Evolutionary conservation across 2,113 vertebrate species (phyloP), one percentile per base, ranked within the genome.

Genomic region (Phalacrocorax aristotelis): DNA sequence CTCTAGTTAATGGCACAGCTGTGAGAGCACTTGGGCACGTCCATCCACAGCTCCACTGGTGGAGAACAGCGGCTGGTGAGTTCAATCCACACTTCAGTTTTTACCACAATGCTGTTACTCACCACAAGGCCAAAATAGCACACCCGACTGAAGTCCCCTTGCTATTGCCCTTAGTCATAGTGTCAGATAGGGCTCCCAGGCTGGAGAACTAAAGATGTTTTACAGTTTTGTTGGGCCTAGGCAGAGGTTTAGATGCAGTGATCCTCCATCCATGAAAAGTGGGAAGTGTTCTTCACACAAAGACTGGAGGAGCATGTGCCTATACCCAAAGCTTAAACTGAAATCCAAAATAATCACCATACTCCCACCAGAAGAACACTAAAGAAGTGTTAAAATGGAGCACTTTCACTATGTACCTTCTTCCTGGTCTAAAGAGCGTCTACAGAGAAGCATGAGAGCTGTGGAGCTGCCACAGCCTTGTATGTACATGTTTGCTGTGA

Each of bases 121-220:
- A 18, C n/a, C 17, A 40, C 34, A 57, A 60, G 48, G 38, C 80
- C n/a, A 51, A 61, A 74, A 65, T 0, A 74, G 19, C n/a, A 78
- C 26, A 30, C 8, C 2, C 0, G 0, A 2, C 1, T 29, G 9
- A 60, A 36, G 17, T 78, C 21, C 13, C 25, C 15, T 68, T 42
- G 22, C 10, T 44, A 21, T 11, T 82, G 44, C 38, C 64, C 13
- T 15, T 60, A 49, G 44, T 34, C 14, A 2, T 22, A 42, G 25
- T 51, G 69, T 61, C 46, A 69, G 64, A 46, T 0, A 69, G 34
- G 11, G 38, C n/a, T 90, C 32, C 48, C 44, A 42, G 38, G 15
- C 60, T 57, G 23, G 26, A 17, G 8, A 46, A 49, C 42, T 46
- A 49, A 58, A 72, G 10, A 11, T 34, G 22, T 32, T 60, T 69